Base-by-base conservation (phyloP, 64 coral and sea anemone species). In the Astreopora myriophthalma region DNA sequence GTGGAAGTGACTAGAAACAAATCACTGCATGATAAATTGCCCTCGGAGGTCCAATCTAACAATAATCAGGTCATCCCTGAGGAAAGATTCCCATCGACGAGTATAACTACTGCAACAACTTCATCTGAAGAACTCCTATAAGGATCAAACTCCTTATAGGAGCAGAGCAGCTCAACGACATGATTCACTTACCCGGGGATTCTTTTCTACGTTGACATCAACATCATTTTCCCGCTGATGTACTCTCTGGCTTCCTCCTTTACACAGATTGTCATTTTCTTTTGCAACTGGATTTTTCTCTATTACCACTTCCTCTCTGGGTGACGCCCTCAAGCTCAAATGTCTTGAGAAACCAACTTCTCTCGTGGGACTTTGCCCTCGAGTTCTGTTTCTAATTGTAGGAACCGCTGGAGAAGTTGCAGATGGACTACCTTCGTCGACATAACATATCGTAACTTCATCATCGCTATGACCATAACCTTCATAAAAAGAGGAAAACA, bases 391-490 rank as follows among this genome's bases (percentile, higher is more conserved):
- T 51, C 26, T 5, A 55, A 12, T 27, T 79, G 46, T 25, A 30
- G 44, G 4, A 8, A 79, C 44, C 55, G 46, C 8, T 22, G 75
- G 26, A 3, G 75, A 79, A 51, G 13, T 57, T 79, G 31, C 31
- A 32, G 48, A 25, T 29, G 75, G 5, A 55, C 3, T 20, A 28
- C 13, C 44, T 19, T 79, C 75, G 16, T 79, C 44, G 32, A 52
- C 75, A 57, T 78, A 78, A 23, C 39, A 78, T 25, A 52, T 44
- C 29, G 75, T 78, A 29, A 52, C n/a, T 30, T 78, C 40, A 52
- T 75, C 35, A 46, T 52, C 46, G 7, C 24, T 52, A 23, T 14
- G 40, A 52, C 16, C 44, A 24, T 78, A 12, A 78, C 6, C 75
- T 78, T 51, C 1, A 28, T 25, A 1, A 51, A 24, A 49, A 78